phyloP scores from a whole-genome alignment of 1,140 invertebrate genomes.

The Drosophila orena region DNA sequence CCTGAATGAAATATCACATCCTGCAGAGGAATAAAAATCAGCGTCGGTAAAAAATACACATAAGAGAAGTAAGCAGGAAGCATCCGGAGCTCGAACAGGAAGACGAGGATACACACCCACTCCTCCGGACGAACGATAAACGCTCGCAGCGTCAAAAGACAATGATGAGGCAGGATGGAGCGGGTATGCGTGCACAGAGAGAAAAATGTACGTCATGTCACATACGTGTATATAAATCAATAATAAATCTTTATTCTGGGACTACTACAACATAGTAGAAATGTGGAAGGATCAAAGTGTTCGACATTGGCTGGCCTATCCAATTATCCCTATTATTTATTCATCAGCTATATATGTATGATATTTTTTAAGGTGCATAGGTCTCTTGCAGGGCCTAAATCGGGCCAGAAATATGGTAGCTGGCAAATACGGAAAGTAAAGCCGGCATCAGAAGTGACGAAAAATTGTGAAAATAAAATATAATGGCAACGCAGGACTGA shows the following conservation, averaged over 20 bases:
- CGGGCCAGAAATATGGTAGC: slow-evolving; percentile 25
- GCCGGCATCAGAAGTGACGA: slow-evolving; percentile 61
- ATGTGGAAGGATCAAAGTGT: too few relatives aligned
- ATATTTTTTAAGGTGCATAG: too few relatives aligned
- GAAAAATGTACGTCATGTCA: background rate
- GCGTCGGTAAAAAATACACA: slow-evolving; percentile 71
- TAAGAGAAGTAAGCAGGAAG: slow-evolving; percentile 60
- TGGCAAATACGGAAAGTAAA: slow-evolving; percentile 41
- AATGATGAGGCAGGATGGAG: slow-evolving; percentile 59
- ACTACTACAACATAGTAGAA: too few relatives aligned
- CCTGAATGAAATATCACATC: slow-evolving; percentile 80
- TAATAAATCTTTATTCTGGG: too few relatives aligned
- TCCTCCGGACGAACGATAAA: slow-evolving; percentile 34
- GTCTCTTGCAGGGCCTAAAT: slow-evolving; percentile 15
- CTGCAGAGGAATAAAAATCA: slow-evolving; percentile 80
- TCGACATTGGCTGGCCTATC: too few relatives aligned
- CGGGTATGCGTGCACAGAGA: background rate
- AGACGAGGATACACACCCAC: slow-evolving; percentile 28
- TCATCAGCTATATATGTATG: too few relatives aligned
- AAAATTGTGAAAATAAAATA: slow-evolving; percentile 77
- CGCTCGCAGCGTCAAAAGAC: slow-evolving; percentile 71
- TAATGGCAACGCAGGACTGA: slow-evolving; percentile 61
- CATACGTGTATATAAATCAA: too few relatives aligned
- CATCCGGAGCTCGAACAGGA: slow-evolving; percentile 70
- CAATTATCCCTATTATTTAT: too few relatives aligned